A percentile compares a stretch with the other conserved stretches of the same genome.
Evolutionary conservation across 2,113 vertebrate species (phyloP).

Genomic region (Caranx melampygus): DNA sequence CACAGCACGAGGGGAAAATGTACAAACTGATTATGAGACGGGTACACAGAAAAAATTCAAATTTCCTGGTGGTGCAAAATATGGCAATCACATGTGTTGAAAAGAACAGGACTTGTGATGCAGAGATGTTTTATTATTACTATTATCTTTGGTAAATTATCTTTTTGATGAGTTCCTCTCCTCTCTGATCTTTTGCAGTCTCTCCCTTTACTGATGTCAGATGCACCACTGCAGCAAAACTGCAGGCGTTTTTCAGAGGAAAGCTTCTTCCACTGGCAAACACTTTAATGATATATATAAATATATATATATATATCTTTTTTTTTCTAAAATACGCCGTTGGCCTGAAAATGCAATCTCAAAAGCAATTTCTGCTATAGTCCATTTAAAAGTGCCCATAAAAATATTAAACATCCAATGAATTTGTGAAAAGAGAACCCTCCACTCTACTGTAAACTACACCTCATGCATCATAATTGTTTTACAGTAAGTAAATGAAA

Average conservation of each 20-base stretch:
- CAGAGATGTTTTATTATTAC: not conserved
- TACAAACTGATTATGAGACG: conserved; percentile 7
- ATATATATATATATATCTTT: too few relatives aligned
- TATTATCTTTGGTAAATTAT: not conserved
- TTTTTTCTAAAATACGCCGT: not conserved
- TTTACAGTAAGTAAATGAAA: not conserved
- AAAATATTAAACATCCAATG: too few relatives aligned
- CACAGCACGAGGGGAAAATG: not conserved
- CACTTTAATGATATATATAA: not conserved
- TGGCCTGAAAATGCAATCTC: not conserved
- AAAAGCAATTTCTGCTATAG: not conserved
- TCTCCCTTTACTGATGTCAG: not conserved
- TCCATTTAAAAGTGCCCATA: not conserved
- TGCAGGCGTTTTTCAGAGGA: not conserved
- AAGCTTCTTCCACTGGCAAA: not conserved
- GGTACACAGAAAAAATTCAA: not conserved
- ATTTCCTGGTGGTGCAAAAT: conserved; percentile 16
- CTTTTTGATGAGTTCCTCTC: not conserved
- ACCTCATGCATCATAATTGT: not conserved
- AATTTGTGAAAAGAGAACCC: not conserved
- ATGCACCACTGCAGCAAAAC: not conserved
- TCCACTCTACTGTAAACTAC: not conserved
- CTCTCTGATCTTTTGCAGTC: not conserved
- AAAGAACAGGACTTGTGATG: too few relatives aligned
- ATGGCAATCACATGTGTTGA: not conserved